Percentiles rank a stretch among this genome's conserved stretches.
These are phyloP conservation scores for Rhyacophila evoluta DNA, from an alignment of 2,888 invertebrate genomes.

Conservation along the genomic window DNA sequence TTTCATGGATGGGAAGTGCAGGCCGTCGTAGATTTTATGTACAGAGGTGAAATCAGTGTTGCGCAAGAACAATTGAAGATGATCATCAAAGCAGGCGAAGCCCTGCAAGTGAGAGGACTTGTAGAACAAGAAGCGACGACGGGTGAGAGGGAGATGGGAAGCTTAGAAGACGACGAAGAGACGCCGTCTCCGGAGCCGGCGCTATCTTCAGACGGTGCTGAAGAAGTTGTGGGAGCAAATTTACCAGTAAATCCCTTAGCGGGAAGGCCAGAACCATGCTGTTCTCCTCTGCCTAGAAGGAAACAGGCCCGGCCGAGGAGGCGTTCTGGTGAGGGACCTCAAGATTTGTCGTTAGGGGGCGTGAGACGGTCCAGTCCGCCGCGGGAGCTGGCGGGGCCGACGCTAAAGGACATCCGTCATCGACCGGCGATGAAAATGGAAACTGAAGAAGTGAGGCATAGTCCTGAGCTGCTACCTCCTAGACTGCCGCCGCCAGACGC, in stretches of 20 bases:
- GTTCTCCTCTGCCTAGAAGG: conserved; percentile 84
- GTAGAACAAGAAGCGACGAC: conserved; percentile 69
- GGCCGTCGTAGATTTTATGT: conserved; percentile 93
- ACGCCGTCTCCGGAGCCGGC: conserved; percentile 63
- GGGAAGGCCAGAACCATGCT: conserved; percentile 70
- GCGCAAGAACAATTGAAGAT: conserved; percentile 86
- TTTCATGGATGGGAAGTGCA: conserved; percentile 90
- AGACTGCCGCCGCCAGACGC: conserved; percentile 70
- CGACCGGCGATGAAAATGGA: conserved; percentile 34
- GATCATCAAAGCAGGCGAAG: conserved; percentile 89
- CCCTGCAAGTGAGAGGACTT: conserved; percentile 84
- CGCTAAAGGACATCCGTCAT: conserved; percentile 36
- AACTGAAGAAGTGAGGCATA: conserved; percentile 59
- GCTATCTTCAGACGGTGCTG: conserved; percentile 66
- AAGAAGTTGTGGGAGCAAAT: conserved; percentile 60
- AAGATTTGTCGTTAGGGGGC: conserved; percentile 66
- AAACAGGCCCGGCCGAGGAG: conserved; percentile 89
- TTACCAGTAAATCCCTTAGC: conserved; percentile 66
- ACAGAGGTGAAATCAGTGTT: conserved; percentile 91
- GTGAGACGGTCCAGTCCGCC: conserved; percentile 63
- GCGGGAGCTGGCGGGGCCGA: conserved; percentile 54
- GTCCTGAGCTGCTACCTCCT: conserved; percentile 69
- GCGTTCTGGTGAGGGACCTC: conserved; percentile 82
- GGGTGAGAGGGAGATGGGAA: conserved; percentile 58
- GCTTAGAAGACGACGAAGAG: conserved; percentile 56